These are phyloP conservation scores for Elaeidobius kamerunicus DNA, from an alignment of 2,888 invertebrate genomes.

Conservation along the genomic window DNA sequence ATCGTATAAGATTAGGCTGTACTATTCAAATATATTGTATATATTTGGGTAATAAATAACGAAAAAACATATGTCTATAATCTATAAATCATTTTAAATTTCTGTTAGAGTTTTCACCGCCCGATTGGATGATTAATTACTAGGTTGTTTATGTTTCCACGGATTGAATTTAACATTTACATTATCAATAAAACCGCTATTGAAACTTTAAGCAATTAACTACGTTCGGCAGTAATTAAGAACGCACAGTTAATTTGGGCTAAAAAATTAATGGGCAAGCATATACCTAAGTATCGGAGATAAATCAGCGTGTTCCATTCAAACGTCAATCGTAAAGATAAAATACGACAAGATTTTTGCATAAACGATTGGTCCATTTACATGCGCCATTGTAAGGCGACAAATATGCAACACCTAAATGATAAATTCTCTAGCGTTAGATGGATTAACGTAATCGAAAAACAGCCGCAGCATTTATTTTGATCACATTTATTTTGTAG, in stretches of 20 bases:
- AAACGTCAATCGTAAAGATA: constrained; percentile 16
- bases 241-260: constrained; percentile 9
- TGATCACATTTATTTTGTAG: too few species aligned
- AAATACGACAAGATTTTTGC: constrained; percentile 17
- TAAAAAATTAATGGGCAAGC: constrained; percentile 6
- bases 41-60: too few species aligned
- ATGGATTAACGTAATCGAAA: neutral
- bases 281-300: constrained; percentile 5
- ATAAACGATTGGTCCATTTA: constrained; percentile 16
- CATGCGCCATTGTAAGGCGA: constrained; percentile 11
- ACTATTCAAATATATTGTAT: too few species aligned
- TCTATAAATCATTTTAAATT: too few species aligned
- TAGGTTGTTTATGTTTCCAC: neutral
- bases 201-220: constrained; percentile 1
- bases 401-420: constrained; percentile 16
- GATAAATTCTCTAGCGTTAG: constrained; percentile 5
- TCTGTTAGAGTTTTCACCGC: neutral
- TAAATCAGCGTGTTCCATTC: constrained; percentile 19
- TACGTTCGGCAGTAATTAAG: constrained; percentile 1
- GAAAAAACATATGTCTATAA: too few species aligned
- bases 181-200: constrained; percentile 1
- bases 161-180: neutral
- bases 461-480: too few species aligned
- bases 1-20: too few species aligned
- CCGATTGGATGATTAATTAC: neutral